Conservation (phyloP, 2,113 vertebrate species). For the Sebastes fasciatus region DNA sequence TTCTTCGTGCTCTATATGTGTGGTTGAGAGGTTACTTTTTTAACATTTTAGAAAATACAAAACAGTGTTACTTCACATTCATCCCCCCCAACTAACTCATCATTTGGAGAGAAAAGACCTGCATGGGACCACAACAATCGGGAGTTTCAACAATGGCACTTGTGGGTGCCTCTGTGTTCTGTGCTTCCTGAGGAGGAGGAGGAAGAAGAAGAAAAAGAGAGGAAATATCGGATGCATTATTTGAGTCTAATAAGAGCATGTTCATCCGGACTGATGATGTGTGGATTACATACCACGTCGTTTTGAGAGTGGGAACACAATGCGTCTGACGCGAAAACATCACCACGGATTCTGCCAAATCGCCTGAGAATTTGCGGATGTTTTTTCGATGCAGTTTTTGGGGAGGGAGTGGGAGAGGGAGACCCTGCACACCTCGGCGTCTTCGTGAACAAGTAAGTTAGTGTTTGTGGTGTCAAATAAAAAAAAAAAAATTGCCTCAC, state of each 20-base stretch:
- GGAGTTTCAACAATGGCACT: slow-evolving; percentile 75
- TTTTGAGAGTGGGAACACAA: slow-evolving; percentile 56
- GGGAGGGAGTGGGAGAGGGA: slow-evolving; percentile 64
- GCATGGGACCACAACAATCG: slow-evolving; percentile 21
- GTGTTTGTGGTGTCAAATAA: slow-evolving; percentile 38
- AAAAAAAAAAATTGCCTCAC: background rate
- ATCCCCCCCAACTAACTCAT: background rate
- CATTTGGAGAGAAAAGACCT: slow-evolving; percentile 27
- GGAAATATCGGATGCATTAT: slow-evolving; percentile 65
- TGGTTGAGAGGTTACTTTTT: slow-evolving; percentile 33
- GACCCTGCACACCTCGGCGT: slow-evolving; percentile 55
- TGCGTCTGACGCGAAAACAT: slow-evolving; percentile 69
- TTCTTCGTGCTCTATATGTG: background rate
- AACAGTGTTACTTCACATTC: background rate
- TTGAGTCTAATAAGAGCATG: slow-evolving; percentile 43
- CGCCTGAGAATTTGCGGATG: slow-evolving; percentile 88
- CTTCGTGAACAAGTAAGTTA: slow-evolving; percentile 79
- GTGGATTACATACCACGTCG: slow-evolving; percentile 75
- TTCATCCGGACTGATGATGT: slow-evolving; percentile 68
- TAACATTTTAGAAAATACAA: slow-evolving; percentile 20
- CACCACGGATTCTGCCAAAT: slow-evolving; percentile 84
- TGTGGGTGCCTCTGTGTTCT: slow-evolving; percentile 59
- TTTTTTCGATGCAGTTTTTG: slow-evolving; percentile 81
- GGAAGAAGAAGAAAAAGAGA: background rate
- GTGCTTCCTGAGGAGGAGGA: slow-evolving; percentile 41